Base-by-base conservation (phyloP, 2,797 vertebrate species). In the Selene dorsalis region DNA sequence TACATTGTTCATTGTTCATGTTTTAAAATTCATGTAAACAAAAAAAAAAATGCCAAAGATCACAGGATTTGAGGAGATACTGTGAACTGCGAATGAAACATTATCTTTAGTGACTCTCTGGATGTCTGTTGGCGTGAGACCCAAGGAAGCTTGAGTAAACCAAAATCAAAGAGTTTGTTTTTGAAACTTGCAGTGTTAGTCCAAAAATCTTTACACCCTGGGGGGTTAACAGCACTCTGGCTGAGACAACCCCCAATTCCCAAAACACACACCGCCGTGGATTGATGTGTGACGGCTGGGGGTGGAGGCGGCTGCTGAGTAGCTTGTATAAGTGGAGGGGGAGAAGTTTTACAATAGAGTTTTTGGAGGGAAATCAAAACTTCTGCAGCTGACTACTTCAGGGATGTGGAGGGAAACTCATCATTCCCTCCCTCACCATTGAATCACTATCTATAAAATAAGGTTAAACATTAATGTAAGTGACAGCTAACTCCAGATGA, bases 291-390 rank as follows among this genome's bases (percentile, higher is more conserved):
- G 90, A 63, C 73, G 84, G 80, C 82, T 83, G 87, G 81, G 82
- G 82, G 77, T 74, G 84, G 83, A 82, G 78, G 80, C 48, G 86
- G 83, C 83, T 77, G 87, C 84, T 79, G 84, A 53, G 60, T 63
- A 61, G 82, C 71, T 75, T 63, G 73, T 75, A 58, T 75, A 79
- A 88, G 74, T 79, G 55, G 66, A 16, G 85, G 86, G 80, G 87
- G 81, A 83, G 88, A 80, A 43, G 70, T 79, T 87, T 85, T 73
- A 88, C 89, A 92, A 92, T 81, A 61, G 78, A 81, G 65, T 62
- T 93, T 94, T 94, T 94, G 93, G 92, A 94, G 93, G 93, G 93
- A 94, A 94, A 85, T 86, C 80, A 72, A 88, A 90, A 87, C 77
- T 86, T 75, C 45, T 68, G 76, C 30, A 69, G 32, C 68, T 65